A percentile compares a stretch with the other conserved stretches of the same genome.
phyloP scores from a whole-genome alignment of 1,140 invertebrate genomes.

The Aphidius gifuensis region DNA sequence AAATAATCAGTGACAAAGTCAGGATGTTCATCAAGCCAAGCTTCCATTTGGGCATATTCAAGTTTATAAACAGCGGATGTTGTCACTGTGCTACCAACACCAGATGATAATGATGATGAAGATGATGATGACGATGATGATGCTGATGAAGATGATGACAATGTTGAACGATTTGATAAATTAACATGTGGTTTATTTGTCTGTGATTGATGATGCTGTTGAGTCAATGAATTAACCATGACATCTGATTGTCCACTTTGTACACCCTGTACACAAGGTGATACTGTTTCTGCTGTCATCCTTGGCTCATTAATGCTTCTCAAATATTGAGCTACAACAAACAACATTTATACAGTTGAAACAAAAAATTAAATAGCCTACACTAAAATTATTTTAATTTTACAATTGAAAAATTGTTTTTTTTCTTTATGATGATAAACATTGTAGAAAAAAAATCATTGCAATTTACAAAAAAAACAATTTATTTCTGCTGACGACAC shows the following conservation, averaged over 20 bases:
- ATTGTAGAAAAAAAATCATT: too few relatives aligned
- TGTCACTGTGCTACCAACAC: constrained; percentile 38
- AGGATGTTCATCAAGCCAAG: constrained; percentile 94
- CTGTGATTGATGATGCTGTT: constrained; percentile 42
- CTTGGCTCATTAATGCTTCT: constrained; percentile 75
- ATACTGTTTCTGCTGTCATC: constrained; percentile 67
- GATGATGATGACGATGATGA: constrained; percentile 17
- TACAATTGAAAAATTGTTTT: neutral
- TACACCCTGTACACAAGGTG: constrained; percentile 53
- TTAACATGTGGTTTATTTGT: constrained; percentile 21
- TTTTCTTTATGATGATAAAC: too few relatives aligned
- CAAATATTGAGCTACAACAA: constrained; percentile 67
- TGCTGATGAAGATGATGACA: constrained; percentile 12
- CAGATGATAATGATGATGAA: constrained; percentile 17
- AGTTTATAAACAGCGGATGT: constrained; percentile 68
- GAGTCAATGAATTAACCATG: constrained; percentile 41
- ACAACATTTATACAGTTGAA: neutral
- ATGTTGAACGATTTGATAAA: constrained; percentile 5
- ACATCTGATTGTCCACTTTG: constrained; percentile 49
- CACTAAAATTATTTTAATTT: neutral
- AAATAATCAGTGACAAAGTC: constrained; percentile 95
- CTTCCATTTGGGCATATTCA: constrained; percentile 81
- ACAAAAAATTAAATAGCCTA: too few relatives aligned
- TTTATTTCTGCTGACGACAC: neutral
- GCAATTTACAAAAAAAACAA: too few relatives aligned